Conservation (phyloP, 2,888 invertebrate genomes). For the Acrobasis suavella region DNA sequence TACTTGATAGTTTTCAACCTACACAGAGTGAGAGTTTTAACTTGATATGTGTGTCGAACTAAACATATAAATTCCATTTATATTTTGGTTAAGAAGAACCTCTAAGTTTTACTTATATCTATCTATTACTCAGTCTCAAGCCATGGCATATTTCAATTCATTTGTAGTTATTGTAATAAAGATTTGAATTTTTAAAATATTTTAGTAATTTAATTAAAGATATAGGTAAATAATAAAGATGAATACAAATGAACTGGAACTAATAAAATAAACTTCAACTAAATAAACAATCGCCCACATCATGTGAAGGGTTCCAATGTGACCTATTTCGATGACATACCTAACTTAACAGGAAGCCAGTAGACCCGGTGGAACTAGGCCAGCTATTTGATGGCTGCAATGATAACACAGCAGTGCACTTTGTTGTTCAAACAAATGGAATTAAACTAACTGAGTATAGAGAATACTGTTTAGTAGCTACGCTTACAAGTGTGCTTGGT, state of each 20-base stretch:
- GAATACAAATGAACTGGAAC: too few relatives aligned
- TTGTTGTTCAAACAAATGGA: conserved; percentile 31
- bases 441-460: conserved; percentile 24
- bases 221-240: not conserved
- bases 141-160: too few relatives aligned
- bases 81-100: too few relatives aligned
- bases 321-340: conserved; percentile 43
- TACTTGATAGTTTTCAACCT: too few relatives aligned
- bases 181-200: too few relatives aligned
- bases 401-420: conserved; percentile 34
- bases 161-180: too few relatives aligned
- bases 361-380: conserved; percentile 40
- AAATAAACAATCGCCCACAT: conserved; percentile 18
- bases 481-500: conserved; percentile 44
- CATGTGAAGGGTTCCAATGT: conserved; percentile 34
- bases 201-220: not conserved
- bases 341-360: conserved; percentile 47
- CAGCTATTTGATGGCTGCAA: conserved; percentile 34
- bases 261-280: conserved; percentile 19
- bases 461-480: conserved; percentile 38
- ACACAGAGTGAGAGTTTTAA: too few relatives aligned
- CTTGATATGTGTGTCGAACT: too few relatives aligned
- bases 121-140: too few relatives aligned
- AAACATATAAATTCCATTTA: too few relatives aligned
- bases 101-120: too few relatives aligned